These are phyloP conservation scores for Vidua chalybeata DNA, from an alignment of 2,113 vertebrate species.

Conservation along the genomic window DNA sequence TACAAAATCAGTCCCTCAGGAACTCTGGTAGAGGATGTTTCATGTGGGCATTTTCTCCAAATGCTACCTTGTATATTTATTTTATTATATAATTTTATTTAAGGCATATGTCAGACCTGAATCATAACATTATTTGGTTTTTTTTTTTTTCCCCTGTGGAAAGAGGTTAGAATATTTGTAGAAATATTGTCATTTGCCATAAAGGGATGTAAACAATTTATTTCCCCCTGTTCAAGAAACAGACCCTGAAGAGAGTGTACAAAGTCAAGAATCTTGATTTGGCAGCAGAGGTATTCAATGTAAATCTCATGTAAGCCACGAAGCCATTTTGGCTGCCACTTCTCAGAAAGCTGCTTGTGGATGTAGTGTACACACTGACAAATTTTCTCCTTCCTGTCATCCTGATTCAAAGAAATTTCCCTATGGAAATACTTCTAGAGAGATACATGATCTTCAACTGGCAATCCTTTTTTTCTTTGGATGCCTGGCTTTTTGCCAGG, in stretches of 20 bases:
- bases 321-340: slow-evolving; percentile 3
- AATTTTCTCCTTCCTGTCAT: background rate
- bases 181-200: background rate
- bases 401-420: background rate
- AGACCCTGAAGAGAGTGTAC: background rate
- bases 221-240: background rate
- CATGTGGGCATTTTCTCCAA: background rate
- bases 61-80: background rate
- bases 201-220: background rate
- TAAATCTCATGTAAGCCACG: slow-evolving; percentile 17
- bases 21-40: background rate
- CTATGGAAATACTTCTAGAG: background rate
- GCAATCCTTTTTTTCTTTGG: background rate
- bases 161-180: background rate
- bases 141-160: background rate
- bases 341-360: slow-evolving; percentile 22
- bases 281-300: background rate
- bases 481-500: background rate
- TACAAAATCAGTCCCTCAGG: background rate
- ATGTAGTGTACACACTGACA: background rate
- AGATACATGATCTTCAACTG: background rate
- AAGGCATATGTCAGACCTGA: background rate
- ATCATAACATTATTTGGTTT: background rate
- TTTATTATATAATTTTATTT: background rate
- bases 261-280: slow-evolving; percentile 18